Conservation (phyloP, 2,113 vertebrate genomes). For the Eudyptes chrysolophus region DNA sequence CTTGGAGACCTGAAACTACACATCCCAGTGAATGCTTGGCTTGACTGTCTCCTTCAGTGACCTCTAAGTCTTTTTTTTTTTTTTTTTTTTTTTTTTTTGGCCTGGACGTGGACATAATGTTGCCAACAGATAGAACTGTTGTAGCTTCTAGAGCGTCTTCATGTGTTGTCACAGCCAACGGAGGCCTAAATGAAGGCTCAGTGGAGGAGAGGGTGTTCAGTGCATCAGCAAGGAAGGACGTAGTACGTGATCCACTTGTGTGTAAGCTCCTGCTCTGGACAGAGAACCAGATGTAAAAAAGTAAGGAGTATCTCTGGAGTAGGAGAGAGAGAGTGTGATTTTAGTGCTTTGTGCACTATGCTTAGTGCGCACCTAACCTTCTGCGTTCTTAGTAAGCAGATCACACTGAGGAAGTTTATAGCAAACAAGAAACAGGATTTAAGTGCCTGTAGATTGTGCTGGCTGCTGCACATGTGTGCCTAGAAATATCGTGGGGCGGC, state of each 20-base stretch:
- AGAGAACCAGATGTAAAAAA: neutral
- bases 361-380: neutral
- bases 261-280: neutral
- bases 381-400: neutral
- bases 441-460: neutral
- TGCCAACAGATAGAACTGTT: neutral
- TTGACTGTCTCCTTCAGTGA: neutral
- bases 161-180: neutral
- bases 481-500: accelerated
- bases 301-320: neutral
- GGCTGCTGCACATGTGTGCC: neutral
- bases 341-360: neutral
- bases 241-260: neutral
- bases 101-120: neutral
- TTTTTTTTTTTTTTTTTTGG: neutral
- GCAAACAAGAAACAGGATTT: neutral
- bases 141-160: neutral
- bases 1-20: neutral
- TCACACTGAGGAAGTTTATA: neutral
- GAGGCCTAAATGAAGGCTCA: neutral
- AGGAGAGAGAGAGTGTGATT: neutral
- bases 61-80: neutral
- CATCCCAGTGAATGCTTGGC: neutral
- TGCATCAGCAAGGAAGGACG: neutral
- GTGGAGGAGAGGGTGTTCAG: neutral